A percentile compares a stretch with the other conserved stretches of the same genome.
These are phyloP conservation scores for Sphenodon punctatus DNA, from an alignment of 2,797 vertebrate species.

Conservation along the genomic window DNA sequence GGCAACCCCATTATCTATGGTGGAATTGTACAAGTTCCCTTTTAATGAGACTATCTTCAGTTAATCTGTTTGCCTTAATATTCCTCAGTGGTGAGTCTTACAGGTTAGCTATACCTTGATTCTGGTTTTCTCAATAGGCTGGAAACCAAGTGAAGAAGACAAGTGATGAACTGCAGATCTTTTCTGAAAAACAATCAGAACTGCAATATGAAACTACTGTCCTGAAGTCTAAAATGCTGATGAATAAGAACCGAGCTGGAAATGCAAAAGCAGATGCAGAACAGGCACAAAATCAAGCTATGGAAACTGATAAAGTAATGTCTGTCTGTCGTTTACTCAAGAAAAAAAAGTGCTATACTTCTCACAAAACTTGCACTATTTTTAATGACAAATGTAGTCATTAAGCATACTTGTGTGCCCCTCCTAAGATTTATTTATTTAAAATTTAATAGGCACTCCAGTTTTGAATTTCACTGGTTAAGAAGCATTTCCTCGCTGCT, in stretches of 20 bases:
- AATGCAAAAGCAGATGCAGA: slow-evolving; percentile 68
- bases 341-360: background rate
- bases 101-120: background rate
- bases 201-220: slow-evolving; percentile 66
- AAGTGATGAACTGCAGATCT: slow-evolving; percentile 56
- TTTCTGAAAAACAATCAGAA: slow-evolving; percentile 49
- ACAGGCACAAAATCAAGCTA: slow-evolving; percentile 51
- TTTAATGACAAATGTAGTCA: background rate
- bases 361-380: background rate
- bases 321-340: background rate
- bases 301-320: slow-evolving; percentile 64
- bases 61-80: background rate
- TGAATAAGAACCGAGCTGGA: slow-evolving; percentile 69
- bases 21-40: accelerated
- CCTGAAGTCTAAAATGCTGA: slow-evolving; percentile 74
- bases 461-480: slow-evolving; percentile 4
- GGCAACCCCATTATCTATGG: too few relatives aligned
- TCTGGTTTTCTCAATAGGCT: slow-evolving; percentile 70
- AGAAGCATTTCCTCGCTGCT: slow-evolving; percentile 12
- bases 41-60: background rate
- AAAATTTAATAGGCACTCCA: background rate
- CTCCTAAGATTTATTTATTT: background rate
- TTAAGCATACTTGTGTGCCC: background rate
- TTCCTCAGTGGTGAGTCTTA: background rate
- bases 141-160: slow-evolving; percentile 66